Evolutionary conservation across 2,113 vertebrate genomes (phyloP).

Genomic region (Thinocorus orbignyianus): DNA sequence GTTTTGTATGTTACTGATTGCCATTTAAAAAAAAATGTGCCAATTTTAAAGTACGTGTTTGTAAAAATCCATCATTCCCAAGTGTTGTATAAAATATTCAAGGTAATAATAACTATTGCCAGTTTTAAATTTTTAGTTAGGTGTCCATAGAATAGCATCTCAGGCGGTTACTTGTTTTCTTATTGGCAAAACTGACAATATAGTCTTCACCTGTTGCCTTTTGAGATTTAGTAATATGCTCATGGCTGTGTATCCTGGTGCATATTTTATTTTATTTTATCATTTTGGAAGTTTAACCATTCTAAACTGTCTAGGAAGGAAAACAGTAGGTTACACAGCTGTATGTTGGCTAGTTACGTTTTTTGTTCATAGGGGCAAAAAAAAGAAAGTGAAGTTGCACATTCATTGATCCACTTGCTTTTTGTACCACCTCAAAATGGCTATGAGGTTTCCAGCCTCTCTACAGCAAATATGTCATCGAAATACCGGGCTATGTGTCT

Average conservation of each 20-base stretch:
- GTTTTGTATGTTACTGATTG: slow-evolving; percentile 53
- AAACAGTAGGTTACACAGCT: slow-evolving; percentile 51
- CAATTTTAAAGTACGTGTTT: slow-evolving; percentile 68
- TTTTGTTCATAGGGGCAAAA: background rate
- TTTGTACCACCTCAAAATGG: slow-evolving; percentile 12
- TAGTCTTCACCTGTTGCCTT: slow-evolving; percentile 59
- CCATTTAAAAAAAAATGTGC: slow-evolving; percentile 67
- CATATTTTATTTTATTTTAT: background rate
- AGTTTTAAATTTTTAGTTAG: slow-evolving; percentile 68
- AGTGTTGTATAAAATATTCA: slow-evolving; percentile 53
- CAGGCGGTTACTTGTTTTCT: slow-evolving; percentile 25
- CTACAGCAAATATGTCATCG: slow-evolving; percentile 33
- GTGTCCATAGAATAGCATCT: slow-evolving; percentile 34
- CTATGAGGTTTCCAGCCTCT: slow-evolving; percentile 24
- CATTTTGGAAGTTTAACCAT: background rate
- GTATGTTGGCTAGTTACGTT: slow-evolving; percentile 31
- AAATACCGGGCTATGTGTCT: slow-evolving; percentile 68
- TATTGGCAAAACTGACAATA: slow-evolving; percentile 47
- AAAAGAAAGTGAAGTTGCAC: slow-evolving; percentile 27
- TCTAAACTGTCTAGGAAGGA: background rate
- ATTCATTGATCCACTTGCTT: slow-evolving; percentile 22
- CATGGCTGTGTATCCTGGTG: slow-evolving; percentile 23
- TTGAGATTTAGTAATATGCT: slow-evolving; percentile 40
- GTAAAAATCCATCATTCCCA: slow-evolving; percentile 57
- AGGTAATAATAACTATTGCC: slow-evolving; percentile 66